Percentiles rank a stretch among this genome's conserved stretches.
Conservation (phyloP, 2,797 vertebrate species). For the Pempheris klunzingeri region DNA sequence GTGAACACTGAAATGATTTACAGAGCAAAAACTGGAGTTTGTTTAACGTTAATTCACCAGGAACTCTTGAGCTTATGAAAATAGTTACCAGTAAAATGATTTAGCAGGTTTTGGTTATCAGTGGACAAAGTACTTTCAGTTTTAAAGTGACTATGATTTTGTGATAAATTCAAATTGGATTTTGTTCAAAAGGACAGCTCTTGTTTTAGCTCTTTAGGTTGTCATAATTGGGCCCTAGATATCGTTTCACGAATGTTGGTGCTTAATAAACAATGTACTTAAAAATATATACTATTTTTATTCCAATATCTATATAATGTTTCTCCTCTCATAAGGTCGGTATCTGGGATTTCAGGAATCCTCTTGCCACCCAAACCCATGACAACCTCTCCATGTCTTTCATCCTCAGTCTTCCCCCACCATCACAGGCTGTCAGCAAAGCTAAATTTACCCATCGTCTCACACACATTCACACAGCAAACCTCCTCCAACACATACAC, state of each 20-base stretch:
- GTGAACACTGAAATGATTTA: slow-evolving; percentile 20
- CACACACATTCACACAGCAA: slow-evolving; percentile 58
- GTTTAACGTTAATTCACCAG: background rate
- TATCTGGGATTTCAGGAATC: slow-evolving; percentile 45
- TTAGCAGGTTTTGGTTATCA: background rate
- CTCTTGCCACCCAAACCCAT: slow-evolving; percentile 48
- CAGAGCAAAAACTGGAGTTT: slow-evolving; percentile 29
- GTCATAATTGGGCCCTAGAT: background rate
- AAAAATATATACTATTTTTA: slow-evolving; percentile 1
- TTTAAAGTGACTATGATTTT: background rate
- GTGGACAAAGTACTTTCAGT: background rate
- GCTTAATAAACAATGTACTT: slow-evolving; percentile 5
- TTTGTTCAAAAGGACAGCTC: background rate
- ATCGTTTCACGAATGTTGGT: background rate
- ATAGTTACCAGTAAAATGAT: slow-evolving; percentile 7
- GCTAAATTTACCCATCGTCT: slow-evolving; percentile 79
- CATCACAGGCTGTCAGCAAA: slow-evolving; percentile 66
- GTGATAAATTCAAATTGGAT: background rate
- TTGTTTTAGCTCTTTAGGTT: background rate
- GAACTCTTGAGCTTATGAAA: slow-evolving; percentile 10
- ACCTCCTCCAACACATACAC: slow-evolving; percentile 36
- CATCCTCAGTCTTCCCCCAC: slow-evolving; percentile 34
- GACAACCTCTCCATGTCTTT: slow-evolving; percentile 37
- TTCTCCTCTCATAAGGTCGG: too few relatives aligned
- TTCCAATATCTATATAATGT: background rate